Base-by-base conservation (phyloP, 1,140 invertebrate species). In the Tetraneura akinire region DNA sequence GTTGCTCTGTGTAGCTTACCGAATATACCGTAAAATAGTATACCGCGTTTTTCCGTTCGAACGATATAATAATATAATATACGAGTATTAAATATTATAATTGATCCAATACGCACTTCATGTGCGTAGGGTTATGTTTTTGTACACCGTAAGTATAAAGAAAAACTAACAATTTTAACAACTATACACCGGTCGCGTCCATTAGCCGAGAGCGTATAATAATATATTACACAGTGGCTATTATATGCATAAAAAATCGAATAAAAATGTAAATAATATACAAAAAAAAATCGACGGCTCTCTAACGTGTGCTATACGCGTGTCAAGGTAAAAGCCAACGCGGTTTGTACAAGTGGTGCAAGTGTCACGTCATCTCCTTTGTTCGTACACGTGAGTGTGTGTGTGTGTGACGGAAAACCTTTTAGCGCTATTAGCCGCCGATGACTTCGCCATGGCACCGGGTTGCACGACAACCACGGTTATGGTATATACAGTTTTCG, bases 381-480 rank as follows among this genome's bases (percentile, higher is more conserved):
- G n/a, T 68, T 13, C 11, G 45, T 13, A 47, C 9, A 47, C 1
- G 45, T 37, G 32, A 4, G 32, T 37, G 32, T 37, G 32, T 37
- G 32, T 37, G 32, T 49, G 47, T 49, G 10, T 10, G 18, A 42
- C 1, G 18, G 6, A 66, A 60, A 76, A 76, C 73, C 73, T 76
- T 76, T 76, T 76, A 76, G 60, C 73, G 53, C 73, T 76, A 76
- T 76, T 76, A 76, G 53, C 73, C 32, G 53, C 21, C 73, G 53
- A 53, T n/a, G 73, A 16, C 9, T 14, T 29, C 21, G 23, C 5
- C 14, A 32, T 66, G 73, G 73, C 53, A 76, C 73, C 32, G 73
- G 53, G 18, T 76, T 42, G 73, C 60, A 76, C 73, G 73, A 10
- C 42, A 13, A 26, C 62, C 62, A 29, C 62, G 4, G 62, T 42